A percentile compares a stretch with the other conserved stretches of the same genome.
Evolutionary conservation across 2,797 vertebrate species (phyloP).

Genomic region (Dryobates pubescens): DNA sequence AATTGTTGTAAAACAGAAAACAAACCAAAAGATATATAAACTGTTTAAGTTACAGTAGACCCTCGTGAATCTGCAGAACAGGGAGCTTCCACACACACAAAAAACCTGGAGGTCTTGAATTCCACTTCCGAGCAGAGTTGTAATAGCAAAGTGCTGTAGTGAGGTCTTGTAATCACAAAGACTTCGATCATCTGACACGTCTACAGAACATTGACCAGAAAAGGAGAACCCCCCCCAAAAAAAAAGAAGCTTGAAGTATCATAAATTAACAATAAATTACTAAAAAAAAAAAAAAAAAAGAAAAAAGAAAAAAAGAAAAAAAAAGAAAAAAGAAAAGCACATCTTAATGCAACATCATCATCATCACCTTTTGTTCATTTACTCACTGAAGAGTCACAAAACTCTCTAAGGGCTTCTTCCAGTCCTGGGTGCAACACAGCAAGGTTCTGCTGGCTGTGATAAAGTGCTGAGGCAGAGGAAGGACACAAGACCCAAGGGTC

Average conservation of each 20-base stretch:
- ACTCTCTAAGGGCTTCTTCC: constrained; percentile 29
- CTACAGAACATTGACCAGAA: constrained; percentile 59
- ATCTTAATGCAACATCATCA: not conserved
- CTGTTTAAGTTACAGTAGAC: constrained; percentile 51
- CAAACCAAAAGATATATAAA: not conserved
- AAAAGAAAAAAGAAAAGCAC: constrained; percentile 10
- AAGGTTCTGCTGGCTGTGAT: constrained; percentile 73
- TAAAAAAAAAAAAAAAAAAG: not conserved
- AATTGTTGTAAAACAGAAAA: constrained; percentile 37
- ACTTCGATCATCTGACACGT: constrained; percentile 26
- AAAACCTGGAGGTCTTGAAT: constrained; percentile 34
- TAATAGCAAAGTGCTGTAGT: constrained; percentile 69
- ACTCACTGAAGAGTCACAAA: not conserved
- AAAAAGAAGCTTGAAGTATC: constrained; percentile 54
- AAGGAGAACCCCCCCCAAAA: too few relatives aligned
- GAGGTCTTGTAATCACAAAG: constrained; percentile 62
- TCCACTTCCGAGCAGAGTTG: constrained; percentile 61
- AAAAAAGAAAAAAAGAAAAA: not conserved
- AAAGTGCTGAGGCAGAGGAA: constrained; percentile 80
- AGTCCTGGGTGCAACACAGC: constrained; percentile 51
- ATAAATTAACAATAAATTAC: constrained; percentile 73
- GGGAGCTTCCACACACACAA: constrained; percentile 58
- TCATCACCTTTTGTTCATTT: constrained; percentile 17
- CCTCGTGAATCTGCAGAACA: constrained; percentile 59
- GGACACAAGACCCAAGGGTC: constrained; percentile 39